Conservation (phyloP, 1,140 invertebrate genomes). For the Anastrepha ludens region DNA sequence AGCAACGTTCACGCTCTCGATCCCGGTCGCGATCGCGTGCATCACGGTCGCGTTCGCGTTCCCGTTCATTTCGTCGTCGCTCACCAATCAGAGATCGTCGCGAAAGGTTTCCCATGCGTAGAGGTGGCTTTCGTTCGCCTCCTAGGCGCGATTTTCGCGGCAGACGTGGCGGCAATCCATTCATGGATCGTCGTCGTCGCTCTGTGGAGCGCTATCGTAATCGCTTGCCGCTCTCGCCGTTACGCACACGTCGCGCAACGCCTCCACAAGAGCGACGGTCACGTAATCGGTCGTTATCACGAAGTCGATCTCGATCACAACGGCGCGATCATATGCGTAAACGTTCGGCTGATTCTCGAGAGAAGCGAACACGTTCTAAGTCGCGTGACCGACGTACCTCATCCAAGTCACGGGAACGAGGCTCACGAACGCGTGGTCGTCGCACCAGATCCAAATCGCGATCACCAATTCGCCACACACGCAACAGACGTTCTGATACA, state of each 20-base stretch:
- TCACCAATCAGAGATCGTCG: conserved; percentile 63
- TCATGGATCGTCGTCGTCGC: conserved; percentile 66
- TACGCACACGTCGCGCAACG: conserved; percentile 61
- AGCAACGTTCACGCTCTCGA: conserved; percentile 44
- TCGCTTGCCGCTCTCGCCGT: conserved; percentile 67
- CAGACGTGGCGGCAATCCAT: conserved; percentile 65
- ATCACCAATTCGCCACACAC: conserved; percentile 54
- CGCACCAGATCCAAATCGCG: conserved; percentile 53
- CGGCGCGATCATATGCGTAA: conserved; percentile 52
- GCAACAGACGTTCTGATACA: conserved; percentile 19
- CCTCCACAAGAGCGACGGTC: conserved; percentile 61
- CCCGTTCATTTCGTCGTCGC: conserved; percentile 60
- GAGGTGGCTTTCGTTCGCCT: conserved; percentile 56
- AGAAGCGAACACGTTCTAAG: conserved; percentile 55
- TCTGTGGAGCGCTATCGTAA: conserved; percentile 66
- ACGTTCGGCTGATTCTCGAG: conserved; percentile 57
- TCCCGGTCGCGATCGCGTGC: conserved; percentile 48
- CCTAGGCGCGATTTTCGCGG: conserved; percentile 55
- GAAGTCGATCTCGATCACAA: conserved; percentile 57
- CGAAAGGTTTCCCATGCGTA: conserved; percentile 53
- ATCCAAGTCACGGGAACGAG: conserved; percentile 60
- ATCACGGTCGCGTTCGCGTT: conserved; percentile 45
- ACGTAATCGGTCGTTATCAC: conserved; percentile 60
- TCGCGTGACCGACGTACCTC: conserved; percentile 6
- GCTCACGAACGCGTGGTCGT: conserved; percentile 59